Base-by-base conservation (phyloP, 2,797 vertebrate genomes). In the Eutrigla gurnardus region DNA sequence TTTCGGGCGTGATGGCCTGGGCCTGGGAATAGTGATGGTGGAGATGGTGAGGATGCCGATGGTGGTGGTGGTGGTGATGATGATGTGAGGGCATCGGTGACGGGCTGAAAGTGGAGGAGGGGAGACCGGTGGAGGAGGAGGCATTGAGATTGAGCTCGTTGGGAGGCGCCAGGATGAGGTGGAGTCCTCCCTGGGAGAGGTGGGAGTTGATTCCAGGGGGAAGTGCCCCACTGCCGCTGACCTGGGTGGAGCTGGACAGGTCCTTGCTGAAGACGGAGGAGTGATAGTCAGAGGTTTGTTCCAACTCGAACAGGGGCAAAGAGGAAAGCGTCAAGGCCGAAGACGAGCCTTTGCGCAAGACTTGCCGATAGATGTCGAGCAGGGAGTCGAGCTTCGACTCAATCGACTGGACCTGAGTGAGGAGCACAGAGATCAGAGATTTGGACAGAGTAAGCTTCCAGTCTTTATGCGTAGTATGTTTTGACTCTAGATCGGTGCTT, bases 371-470 rank as follows among this genome's bases (percentile, higher is more conserved):
- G 83, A 99, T 97, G 78, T 99, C 98, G 53, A 99, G 93, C 18
- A 99, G 93, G 25, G 96, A 98, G 91, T 99, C 98, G 70, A 99
- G 77, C 93, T 99, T 99, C 42, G 97, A 96, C 89, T 99, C 98
- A 49, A 99, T 99, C 18, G 98, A 99, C 91, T 98, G 97, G 54
- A 99, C 98, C 98, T 99, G 75, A 25, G 25, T 3, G 80, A 59
- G 54, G 18, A 47, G 61, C n/a, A n/a, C n/a, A 66, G 17, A 2
- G 65, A 79, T 1, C 25, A 1, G 42, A 42, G 1, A n/a, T 18
- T 25, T 25, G 25, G 25, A 25, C 25, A 25, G 25, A 25, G 25
- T 25, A 1, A 25, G 25, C 2, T 25, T 25, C 1, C 25, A 25
- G 25, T 25, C 25, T 25, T 25, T 25, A 25, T 25, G 25, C 25